Evolutionary conservation across 2,888 invertebrate genomes (phyloP).

Genomic region (Trissolcus brochymenae): DNA sequence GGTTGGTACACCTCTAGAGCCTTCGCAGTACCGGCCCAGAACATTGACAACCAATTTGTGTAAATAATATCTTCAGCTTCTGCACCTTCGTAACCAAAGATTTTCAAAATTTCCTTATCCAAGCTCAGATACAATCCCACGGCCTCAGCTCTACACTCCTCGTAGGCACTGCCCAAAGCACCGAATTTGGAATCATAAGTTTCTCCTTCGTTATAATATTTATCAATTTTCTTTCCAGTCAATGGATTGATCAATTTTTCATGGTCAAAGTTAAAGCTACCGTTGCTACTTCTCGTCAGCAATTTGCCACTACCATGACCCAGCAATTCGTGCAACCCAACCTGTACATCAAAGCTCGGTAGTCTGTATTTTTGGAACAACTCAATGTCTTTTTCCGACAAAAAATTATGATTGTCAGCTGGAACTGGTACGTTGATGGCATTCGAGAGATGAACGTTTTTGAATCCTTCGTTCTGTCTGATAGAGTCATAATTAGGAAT

Average conservation of each 20-base stretch:
- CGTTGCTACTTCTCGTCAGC: conserved; percentile 84
- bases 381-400: conserved; percentile 86
- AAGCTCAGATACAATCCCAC: conserved; percentile 94
- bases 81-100: conserved; percentile 88
- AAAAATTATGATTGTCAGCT: conserved; percentile 86
- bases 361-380: conserved; percentile 88
- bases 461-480: conserved; percentile 96
- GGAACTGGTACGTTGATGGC: conserved; percentile 92
- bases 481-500: conserved; percentile 99
- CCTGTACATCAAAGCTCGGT: conserved; percentile 93
- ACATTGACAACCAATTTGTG: conserved; percentile 93
- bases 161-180: conserved; percentile 91
- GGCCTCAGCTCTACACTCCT: conserved; percentile 97
- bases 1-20: conserved; percentile 95
- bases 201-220: conserved; percentile 92
- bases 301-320: conserved; percentile 98
- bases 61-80: conserved; percentile 90
- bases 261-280: conserved; percentile 88
- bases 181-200: conserved; percentile 95
- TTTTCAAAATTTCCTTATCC: conserved; percentile 84
- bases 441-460: conserved; percentile 99
- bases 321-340: conserved; percentile 95
- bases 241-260: conserved; percentile 83
- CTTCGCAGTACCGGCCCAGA: conserved; percentile 90
- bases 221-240: conserved; percentile 81